Conservation (phyloP, 2,797 vertebrate genomes). For the Hafferia zeledoni region DNA sequence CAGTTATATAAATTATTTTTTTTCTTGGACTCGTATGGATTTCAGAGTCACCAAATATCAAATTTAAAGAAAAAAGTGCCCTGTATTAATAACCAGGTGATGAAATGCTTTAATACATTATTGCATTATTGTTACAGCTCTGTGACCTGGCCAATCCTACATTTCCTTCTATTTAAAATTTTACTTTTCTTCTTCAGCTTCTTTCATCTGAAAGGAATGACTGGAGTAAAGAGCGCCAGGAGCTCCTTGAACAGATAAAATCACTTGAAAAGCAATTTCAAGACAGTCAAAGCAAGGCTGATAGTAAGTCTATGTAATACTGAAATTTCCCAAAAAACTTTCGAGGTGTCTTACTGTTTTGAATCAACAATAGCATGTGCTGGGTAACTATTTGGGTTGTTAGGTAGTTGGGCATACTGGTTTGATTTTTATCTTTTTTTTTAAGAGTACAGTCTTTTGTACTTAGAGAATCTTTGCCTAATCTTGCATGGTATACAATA, state of each 20-base stretch:
- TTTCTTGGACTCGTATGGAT: neutral
- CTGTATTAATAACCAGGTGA: neutral
- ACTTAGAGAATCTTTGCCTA: neutral
- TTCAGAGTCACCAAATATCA: neutral
- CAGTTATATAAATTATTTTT: neutral
- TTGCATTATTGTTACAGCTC: neutral
- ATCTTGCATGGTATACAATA: neutral
- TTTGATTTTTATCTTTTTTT: neutral
- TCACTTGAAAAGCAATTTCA: constrained; percentile 81
- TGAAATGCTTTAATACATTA: neutral
- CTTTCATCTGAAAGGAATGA: constrained; percentile 83
- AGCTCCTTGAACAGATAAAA: constrained; percentile 76
- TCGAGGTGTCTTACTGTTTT: neutral
- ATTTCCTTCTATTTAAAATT: neutral
- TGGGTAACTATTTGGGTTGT: neutral
- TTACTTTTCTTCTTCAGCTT: constrained; percentile 71
- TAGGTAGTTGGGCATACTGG: neutral
- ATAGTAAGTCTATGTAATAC: constrained; percentile 71
- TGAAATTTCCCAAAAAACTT: neutral
- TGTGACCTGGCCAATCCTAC: neutral
- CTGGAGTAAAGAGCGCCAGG: constrained; percentile 80
- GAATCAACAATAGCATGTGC: neutral
- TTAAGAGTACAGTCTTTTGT: neutral
- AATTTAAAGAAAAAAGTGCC: neutral
- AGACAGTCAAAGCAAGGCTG: constrained; percentile 73